Base-by-base conservation (phyloP, 2,113 vertebrate genomes). In the Potamarius usumacintae region DNA sequence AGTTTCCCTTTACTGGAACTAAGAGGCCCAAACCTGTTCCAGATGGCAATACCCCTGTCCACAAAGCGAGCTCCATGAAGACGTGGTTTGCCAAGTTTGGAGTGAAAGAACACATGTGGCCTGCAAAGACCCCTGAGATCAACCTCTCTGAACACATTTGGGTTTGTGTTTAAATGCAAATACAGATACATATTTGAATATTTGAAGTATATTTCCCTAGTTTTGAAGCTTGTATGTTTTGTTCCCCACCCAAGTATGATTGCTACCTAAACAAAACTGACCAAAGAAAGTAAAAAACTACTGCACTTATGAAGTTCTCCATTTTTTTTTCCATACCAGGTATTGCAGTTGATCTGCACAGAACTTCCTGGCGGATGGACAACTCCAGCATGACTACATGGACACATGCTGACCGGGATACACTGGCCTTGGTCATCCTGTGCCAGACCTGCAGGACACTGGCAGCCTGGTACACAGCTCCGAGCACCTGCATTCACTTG, bases 391-490 rank as follows among this genome's bases (percentile, higher is more conserved):
- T 94, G 93, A 79, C 88, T 86, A 89, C 97, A 98, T 9, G 95
- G 90, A 58, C 97, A 98, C 93, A 95, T 86, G 2, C 63, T 79
- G 3, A 93, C 89, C 1, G 93, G 95, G 20, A 98, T 93, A 60
- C 97, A 98, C 91, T 97, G 97, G 0, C 96, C 96, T 4, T 94
- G 91, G 0, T 95, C 91, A 67, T 97, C 96, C 93, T 96, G 93
- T 15, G 95, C 93, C 79, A 98, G 92, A 14, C 96, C 97, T 0
- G 71, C 17, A 0, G 96, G 96, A 79, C 97, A 99, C 88, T 94
- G 96, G 88, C 97, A 99, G 5, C 97, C 96, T 0, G 98, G 94
- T 85, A 97, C 96, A 25, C 98, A 98, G 0, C 76, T 82, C 76
- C 50, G 86, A 5, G 76, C 62, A 65, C 85, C 90, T 0, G 63